Evolutionary conservation across 30 jellyfish, hydroid and myxozoan genomes (phyloP).

Genomic region (Sanderia malayensis): DNA sequence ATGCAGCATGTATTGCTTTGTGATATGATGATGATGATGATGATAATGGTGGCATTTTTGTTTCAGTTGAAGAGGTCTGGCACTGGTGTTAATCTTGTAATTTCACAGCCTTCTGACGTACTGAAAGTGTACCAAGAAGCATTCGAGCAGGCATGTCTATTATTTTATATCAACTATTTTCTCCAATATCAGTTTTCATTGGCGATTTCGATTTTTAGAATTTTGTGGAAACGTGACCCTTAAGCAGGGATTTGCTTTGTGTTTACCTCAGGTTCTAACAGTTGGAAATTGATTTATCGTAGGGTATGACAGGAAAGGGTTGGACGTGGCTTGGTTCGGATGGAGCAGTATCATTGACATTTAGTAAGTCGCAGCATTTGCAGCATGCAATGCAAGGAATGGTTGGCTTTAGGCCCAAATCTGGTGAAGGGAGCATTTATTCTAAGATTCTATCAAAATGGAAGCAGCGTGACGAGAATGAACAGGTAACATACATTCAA

Average conservation of each 20-base stretch:
- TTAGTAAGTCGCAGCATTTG: conserved; percentile 71
- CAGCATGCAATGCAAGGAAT: conserved; percentile 97
- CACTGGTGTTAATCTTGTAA: conserved; percentile 76
- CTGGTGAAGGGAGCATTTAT: conserved; percentile 59
- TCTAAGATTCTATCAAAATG: conserved; percentile 45
- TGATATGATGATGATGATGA: too few species aligned
- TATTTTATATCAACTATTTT: too few species aligned
- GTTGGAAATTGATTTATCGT: too few species aligned
- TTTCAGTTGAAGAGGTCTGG: conserved; percentile 70
- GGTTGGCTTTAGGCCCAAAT: conserved; percentile 88
- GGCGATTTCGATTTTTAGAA: too few species aligned
- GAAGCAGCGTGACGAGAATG: conserved; percentile 23
- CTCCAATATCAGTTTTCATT: too few species aligned
- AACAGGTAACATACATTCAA: conserved; percentile 6
- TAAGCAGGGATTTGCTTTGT: too few species aligned
- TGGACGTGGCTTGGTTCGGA: conserved; percentile 98
- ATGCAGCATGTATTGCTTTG: too few species aligned
- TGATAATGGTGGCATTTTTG: too few species aligned
- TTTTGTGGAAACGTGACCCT: too few species aligned
- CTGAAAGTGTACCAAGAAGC: conserved; percentile 85
- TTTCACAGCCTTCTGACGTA: conserved; percentile 76
- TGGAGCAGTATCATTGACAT: conserved; percentile 86
- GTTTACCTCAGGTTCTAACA: too few species aligned
- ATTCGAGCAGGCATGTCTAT: conserved; percentile 77
- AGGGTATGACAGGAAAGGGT: conserved; percentile 99